Percentiles rank a stretch among this genome's conserved stretches.
phyloP scores from a whole-genome alignment of 2,113 vertebrate genomes.

The Lethenteron reissneri region DNA sequence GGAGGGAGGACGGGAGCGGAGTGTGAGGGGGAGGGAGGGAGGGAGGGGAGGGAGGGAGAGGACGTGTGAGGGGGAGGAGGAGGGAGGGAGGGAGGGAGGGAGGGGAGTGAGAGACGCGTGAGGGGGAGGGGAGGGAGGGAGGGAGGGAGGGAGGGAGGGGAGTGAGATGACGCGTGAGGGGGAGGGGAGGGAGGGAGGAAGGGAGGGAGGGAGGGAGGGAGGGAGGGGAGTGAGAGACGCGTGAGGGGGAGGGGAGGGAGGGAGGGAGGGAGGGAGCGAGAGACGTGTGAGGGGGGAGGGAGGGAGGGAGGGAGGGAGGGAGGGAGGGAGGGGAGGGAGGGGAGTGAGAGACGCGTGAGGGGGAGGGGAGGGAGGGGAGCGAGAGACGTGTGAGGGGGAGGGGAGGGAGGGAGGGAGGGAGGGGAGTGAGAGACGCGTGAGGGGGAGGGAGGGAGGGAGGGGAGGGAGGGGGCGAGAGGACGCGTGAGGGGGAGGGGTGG shows the following conservation, averaged over 20 bases:
- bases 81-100: background rate
- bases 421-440: background rate
- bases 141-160: background rate
- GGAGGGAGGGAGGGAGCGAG: background rate
- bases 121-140: constrained; percentile 3
- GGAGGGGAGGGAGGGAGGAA: background rate
- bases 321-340: background rate
- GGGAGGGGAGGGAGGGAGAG: background rate
- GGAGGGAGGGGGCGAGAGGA: background rate
- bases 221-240: background rate
- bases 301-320: background rate
- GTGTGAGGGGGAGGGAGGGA: background rate
- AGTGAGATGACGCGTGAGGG: background rate
- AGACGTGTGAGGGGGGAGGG: background rate
- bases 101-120: background rate
- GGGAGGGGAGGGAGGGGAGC: background rate
- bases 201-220: background rate
- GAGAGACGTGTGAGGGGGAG: background rate
- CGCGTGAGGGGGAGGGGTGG: background rate
- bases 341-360: no score
- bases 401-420: background rate
- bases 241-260: background rate
- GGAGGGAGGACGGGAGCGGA: background rate
- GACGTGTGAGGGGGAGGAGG: background rate
- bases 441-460: background rate